Evolutionary conservation across 2,113 vertebrate species (phyloP), one percentile per base, ranked within the genome.

Genomic region (Pelecanoides urinatrix): DNA sequence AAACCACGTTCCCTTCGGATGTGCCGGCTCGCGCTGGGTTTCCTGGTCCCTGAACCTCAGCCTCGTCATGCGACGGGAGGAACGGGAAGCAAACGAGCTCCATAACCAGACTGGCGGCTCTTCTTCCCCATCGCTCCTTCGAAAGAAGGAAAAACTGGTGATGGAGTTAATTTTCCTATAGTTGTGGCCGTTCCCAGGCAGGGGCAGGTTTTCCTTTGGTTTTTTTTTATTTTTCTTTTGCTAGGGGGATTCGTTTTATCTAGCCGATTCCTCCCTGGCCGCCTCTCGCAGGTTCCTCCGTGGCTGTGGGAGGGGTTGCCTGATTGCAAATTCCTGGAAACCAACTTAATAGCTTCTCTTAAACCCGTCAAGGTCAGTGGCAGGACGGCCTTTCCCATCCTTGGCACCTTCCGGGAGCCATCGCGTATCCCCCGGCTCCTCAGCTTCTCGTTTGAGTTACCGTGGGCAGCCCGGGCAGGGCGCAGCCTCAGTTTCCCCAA

Each of bases 361-460:
- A 5, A 36, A 49, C 44, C 45, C 4, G 40, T 21, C 4, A 14
- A 72, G 90, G 77, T 40, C 58, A 21, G 19, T 3, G 13, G 4
- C 61, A 9, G 68, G 85, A 16, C 2, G 23, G 59, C 32, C 19
- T 21, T 55, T 40, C 56, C 58, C 42, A 4, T 12, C 62, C 53
- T 5, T 3, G 14, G 32, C 16, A 7, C 36, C 36, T 20, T 5
- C 2, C 4, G 38, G 55, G 42, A 44, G 25, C 58, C 12, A 0
- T 5, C 11, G 0, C 1, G 1, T 9, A 6, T 16, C 67, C 36
- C 52, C 42, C 32, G 1, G 6, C 66, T 17, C 52, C 47, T 44
- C 17, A 3, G 29, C 11, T 23, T 59, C 58, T 16, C 67, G 1
- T 3, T 23, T 5, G 40, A 58, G 36, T n/a, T 22, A 1, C 76